Conservation (phyloP, 2,888 invertebrate genomes). For the Clitarchus hookeri region DNA sequence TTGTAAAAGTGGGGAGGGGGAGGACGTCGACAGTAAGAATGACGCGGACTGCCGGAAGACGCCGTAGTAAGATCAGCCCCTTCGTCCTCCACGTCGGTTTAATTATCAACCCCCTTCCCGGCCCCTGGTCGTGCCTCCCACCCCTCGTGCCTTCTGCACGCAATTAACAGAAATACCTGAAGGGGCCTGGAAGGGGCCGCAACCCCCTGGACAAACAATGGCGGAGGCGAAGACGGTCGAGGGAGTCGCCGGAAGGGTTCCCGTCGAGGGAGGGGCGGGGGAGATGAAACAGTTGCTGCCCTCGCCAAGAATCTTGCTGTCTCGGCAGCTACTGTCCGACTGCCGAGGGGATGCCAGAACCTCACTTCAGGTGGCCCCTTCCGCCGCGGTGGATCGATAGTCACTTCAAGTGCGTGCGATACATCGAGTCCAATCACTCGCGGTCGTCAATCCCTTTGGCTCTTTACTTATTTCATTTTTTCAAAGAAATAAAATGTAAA, state of each 20-base stretch:
- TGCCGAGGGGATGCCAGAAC: background rate
- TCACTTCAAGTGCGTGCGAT: too few relatives aligned
- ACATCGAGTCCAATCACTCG: too few relatives aligned
- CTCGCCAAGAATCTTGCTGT: background rate
- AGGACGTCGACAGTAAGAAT: background rate
- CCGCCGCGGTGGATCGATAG: too few relatives aligned
- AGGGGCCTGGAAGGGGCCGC: background rate
- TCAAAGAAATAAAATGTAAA: too few relatives aligned
- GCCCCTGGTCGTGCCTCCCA: background rate
- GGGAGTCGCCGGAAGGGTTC: slow-evolving; percentile 3
- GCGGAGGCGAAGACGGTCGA: background rate
- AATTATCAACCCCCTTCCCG: slow-evolving; percentile 5
- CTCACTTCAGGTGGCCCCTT: too few relatives aligned
- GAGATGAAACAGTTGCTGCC: too few relatives aligned
- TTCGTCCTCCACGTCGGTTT: slow-evolving; percentile 19
- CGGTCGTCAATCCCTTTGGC: too few relatives aligned
- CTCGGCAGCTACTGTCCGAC: background rate
- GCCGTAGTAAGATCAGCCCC: slow-evolving; percentile 24
- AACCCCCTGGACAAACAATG: slow-evolving; percentile 20
- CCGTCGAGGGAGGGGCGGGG: background rate
- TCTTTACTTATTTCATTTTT: too few relatives aligned
- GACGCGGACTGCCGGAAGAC: background rate
- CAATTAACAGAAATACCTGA: slow-evolving; percentile 27
- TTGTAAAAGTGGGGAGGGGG: background rate
- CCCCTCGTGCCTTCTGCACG: background rate